Conservation (phyloP, 2,113 vertebrate species). For the Sterrhoptilus dennistouni region DNA sequence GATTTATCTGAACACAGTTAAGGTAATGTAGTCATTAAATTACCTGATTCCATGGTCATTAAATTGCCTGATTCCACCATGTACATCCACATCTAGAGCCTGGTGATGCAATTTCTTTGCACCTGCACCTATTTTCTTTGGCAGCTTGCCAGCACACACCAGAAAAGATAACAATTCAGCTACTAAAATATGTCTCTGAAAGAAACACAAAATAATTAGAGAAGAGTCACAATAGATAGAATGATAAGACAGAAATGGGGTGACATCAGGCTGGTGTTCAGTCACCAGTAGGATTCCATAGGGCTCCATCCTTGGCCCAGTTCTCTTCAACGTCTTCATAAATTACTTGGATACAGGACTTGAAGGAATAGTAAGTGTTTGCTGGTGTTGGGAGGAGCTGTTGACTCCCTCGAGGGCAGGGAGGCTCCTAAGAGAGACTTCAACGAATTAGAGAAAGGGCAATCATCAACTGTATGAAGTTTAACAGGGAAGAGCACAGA, state of each 20-base stretch:
- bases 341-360: not conserved
- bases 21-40: not conserved
- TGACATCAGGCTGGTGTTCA: not conserved
- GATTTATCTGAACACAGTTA: not conserved
- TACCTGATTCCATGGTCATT: not conserved
- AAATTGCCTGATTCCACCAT: not conserved
- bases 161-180: not conserved
- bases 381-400: not conserved
- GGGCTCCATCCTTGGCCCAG: not conserved
- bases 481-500: not conserved
- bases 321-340: not conserved
- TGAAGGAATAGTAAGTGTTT: accelerated
- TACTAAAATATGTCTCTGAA: not conserved
- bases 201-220: not conserved
- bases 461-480: not conserved
- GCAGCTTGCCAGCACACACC: not conserved
- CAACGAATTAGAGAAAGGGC: not conserved
- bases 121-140: not conserved
- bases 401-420: not conserved
- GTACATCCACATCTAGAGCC: not conserved
- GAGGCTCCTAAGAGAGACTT: not conserved
- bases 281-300: not conserved
- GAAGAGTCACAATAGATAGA: not conserved
- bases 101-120: not conserved
- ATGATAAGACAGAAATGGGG: not conserved